Evolutionary conservation across 2,888 invertebrate genomes (phyloP), one percentile per base, ranked within the genome.

Genomic region (Chirona hameri): DNA sequence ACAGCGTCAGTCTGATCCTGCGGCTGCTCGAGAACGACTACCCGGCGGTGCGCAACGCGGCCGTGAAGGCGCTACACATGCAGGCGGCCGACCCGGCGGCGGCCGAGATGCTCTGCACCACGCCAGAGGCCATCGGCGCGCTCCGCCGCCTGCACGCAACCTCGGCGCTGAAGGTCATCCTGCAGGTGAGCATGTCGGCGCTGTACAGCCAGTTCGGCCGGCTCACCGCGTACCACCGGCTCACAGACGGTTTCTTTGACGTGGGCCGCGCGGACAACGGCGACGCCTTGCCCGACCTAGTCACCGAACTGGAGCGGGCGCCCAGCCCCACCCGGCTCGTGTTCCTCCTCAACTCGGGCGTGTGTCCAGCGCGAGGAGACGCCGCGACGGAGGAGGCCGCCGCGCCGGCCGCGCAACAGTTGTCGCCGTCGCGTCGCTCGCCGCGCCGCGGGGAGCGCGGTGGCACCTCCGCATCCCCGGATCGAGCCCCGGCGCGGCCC

Each of bases 171-270:
- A 48, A 52, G 46, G 21, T 79, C 3, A 15, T 52, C 12, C 48
- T 79, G 48, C 79, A 79, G 48, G 46, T 48, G n/a, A 79, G 48
- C 52, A 18, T 79, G n/a, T 27, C 79, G 14, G 79, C 79, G 9
- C 27, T 79, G 9, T 79, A 79, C 79, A 79, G 79, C 79, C 79
- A 48, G 79, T 27, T 46, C n/a, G 79, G 79, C 18, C 46, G 27
- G 14, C 79, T 79, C 24, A 52, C n/a, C 12, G 48, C 14, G 14
- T n/a, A 79, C 48, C 79, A 79, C 7, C 24, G 46, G 27, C 46
- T 52, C n/a, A 27, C 18, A 10, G 79, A 79, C 27, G 79, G 79
- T 12, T 79, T 79, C 27, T 79, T 79, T 27, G 79, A 79, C 52
- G n/a, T 12, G 14, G 79, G 79, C n/a, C 48, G 79, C 12, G 21